These are phyloP conservation scores for Seira ritae DNA, from an alignment of 2,888 invertebrate genomes.

Conservation along the genomic window DNA sequence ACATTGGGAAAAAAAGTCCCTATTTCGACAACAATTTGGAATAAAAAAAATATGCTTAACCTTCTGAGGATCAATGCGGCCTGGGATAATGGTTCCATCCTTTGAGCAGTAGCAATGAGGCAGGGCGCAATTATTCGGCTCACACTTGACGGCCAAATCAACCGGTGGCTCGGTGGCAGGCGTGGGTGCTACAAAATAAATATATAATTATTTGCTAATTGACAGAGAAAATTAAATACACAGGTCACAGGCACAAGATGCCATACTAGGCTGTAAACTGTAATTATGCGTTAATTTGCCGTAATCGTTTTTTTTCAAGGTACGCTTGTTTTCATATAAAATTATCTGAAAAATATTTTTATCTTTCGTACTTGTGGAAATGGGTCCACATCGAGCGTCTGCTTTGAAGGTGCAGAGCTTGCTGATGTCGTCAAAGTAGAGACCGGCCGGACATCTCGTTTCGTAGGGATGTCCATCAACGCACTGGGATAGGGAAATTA, in stretches of 20 bases:
- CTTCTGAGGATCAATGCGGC: conserved; percentile 87
- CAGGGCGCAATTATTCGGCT: conserved; percentile 84
- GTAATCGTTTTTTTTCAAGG: no score
- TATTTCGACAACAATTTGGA: no score
- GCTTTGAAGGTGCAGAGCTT: conserved; percentile 93
- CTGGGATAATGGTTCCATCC: conserved; percentile 92
- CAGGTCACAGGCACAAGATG: no score
- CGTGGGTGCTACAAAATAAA: conserved; percentile 82
- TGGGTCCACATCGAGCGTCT: conserved; percentile 93
- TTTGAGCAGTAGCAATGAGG: conserved; percentile 95
- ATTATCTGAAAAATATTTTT: no score
- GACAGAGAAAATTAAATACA: conserved; percentile 3
- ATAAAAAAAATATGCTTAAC: no score
- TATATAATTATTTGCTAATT: not conserved
- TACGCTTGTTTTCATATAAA: no score
- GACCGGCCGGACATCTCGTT: conserved; percentile 91
- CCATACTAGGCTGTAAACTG: no score
- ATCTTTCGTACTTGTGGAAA: conserved; percentile 91
- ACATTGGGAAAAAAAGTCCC: no score
- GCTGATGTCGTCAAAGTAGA: conserved; percentile 92
- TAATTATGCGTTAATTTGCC: no score
- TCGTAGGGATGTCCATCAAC: conserved; percentile 92
- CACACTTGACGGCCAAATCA: conserved; percentile 88
- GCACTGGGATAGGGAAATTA: conserved; percentile 80
- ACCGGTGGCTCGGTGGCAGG: conserved; percentile 88